Evolutionary conservation across 2,113 vertebrate genomes (phyloP).

Genomic region (Chloropsis cyanopogon): DNA sequence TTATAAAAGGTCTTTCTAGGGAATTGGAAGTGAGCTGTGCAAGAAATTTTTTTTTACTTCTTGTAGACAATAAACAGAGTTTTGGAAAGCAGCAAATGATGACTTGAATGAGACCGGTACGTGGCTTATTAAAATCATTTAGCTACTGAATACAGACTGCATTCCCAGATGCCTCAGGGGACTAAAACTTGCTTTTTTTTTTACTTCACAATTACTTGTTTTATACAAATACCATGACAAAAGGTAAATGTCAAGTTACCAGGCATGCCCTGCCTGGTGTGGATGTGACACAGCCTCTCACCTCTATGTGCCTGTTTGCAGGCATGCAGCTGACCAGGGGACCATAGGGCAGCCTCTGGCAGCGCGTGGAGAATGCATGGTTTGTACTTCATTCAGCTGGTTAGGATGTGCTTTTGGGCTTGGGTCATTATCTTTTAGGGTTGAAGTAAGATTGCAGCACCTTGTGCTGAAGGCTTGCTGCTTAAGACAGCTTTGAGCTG

Average conservation of each 20-base stretch:
- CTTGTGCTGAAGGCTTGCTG: not conserved
- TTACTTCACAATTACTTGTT: not conserved
- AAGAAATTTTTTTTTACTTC: not conserved
- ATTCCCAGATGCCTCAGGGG: not conserved
- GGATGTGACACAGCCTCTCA: not conserved
- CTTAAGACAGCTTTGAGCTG: not conserved
- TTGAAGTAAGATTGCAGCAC: not conserved
- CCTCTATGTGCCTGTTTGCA: not conserved
- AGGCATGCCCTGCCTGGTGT: not conserved
- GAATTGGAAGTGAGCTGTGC: not conserved
- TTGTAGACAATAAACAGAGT: not conserved
- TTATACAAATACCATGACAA: not conserved
- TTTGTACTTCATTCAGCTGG: not conserved
- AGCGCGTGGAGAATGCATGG: not conserved
- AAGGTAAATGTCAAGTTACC: rapidly evolving
- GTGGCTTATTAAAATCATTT: not conserved
- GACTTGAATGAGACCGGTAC: not conserved
- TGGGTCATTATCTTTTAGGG: not conserved
- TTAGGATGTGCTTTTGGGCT: not conserved
- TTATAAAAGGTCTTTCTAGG: not conserved
- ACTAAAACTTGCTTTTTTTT: not conserved
- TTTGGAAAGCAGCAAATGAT: not conserved
- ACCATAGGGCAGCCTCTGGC: not conserved
- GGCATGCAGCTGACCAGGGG: not conserved
- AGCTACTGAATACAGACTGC: not conserved